Evolutionary conservation across 2,113 vertebrate genomes (phyloP).

Genomic region (Bufo bufo): DNA sequence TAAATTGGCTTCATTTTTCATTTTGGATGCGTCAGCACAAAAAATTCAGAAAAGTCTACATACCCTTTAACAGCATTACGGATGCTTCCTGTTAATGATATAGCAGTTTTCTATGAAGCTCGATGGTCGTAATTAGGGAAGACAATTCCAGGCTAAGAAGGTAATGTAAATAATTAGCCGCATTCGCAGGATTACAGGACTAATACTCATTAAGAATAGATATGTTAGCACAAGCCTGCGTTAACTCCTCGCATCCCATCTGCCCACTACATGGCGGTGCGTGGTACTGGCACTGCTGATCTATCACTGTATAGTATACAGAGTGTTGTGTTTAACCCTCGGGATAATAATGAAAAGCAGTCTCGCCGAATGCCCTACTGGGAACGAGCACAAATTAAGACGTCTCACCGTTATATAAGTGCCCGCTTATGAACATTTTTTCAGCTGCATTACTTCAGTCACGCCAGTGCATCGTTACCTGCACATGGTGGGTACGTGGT

Average conservation of each 20-base stretch:
- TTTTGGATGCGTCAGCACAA: no score
- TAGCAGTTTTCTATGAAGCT: not conserved
- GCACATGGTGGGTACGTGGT: no score
- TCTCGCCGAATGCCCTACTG: not conserved
- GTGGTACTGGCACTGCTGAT: slow-evolving; percentile 3
- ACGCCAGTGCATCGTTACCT: no score
- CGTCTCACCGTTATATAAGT: not conserved
- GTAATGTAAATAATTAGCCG: slow-evolving; percentile 26
- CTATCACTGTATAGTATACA: slow-evolving; percentile 10
- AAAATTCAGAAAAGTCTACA: not conserved
- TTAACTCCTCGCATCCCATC: slow-evolving; percentile 21
- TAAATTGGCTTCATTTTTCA: no score
- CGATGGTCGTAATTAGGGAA: not conserved
- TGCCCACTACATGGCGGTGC: not conserved
- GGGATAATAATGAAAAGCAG: slow-evolving; percentile 28
- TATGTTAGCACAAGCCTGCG: not conserved
- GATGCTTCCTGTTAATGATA: not conserved
- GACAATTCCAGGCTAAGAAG: not conserved
- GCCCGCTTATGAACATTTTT: not conserved
- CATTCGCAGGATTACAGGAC: slow-evolving; percentile 43
- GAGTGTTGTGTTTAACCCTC: not conserved
- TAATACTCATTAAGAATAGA: slow-evolving; percentile 12
- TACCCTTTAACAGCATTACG: not conserved
- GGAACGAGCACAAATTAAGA: slow-evolving; percentile 1
- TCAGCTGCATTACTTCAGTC: not conserved